A percentile compares a stretch with the other conserved stretches of the same genome.
These are phyloP conservation scores for Drosophila nannoptera DNA, from an alignment of 1,140 invertebrate genomes.

Conservation along the genomic window DNA sequence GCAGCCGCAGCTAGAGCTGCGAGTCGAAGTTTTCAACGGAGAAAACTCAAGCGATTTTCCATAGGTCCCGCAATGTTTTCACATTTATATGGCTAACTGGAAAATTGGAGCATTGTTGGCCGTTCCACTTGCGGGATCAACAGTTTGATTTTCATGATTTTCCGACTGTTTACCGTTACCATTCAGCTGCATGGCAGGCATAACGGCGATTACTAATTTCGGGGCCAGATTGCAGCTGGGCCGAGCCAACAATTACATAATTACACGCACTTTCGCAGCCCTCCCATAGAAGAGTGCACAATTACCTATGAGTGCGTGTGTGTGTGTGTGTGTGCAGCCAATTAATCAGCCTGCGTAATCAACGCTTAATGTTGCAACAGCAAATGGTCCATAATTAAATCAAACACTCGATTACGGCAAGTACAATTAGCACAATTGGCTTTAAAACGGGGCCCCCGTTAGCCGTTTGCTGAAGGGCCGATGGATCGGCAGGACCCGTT, in stretches of 20 bases:
- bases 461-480: slow-evolving; percentile 53
- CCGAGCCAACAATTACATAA: slow-evolving; percentile 59
- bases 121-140: too few relatives aligned
- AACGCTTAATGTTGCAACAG: slow-evolving; percentile 71
- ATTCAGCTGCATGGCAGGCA: too few relatives aligned
- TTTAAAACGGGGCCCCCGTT: slow-evolving; percentile 25
- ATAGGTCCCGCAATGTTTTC: too few relatives aligned
- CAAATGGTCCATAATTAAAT: slow-evolving; percentile 71
- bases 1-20: too few relatives aligned
- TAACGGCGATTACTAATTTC: too few relatives aligned
- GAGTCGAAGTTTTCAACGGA: too few relatives aligned
- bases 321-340: slow-evolving; percentile 39
- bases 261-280: slow-evolving; percentile 66
- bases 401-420: slow-evolving; percentile 71
- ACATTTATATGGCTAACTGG: too few relatives aligned
- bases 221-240: not conserved
- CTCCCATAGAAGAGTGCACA: slow-evolving; percentile 34
- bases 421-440: slow-evolving; percentile 29
- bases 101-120: too few relatives aligned
- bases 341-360: slow-evolving; percentile 71
- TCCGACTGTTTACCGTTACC: too few relatives aligned
- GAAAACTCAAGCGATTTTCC: too few relatives aligned
- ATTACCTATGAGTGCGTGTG: slow-evolving; percentile 39
- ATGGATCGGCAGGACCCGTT: slow-evolving; percentile 24
- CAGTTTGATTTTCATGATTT: too few relatives aligned